Conservation (phyloP, 2,113 vertebrate species). For the Morone saxatilis region DNA sequence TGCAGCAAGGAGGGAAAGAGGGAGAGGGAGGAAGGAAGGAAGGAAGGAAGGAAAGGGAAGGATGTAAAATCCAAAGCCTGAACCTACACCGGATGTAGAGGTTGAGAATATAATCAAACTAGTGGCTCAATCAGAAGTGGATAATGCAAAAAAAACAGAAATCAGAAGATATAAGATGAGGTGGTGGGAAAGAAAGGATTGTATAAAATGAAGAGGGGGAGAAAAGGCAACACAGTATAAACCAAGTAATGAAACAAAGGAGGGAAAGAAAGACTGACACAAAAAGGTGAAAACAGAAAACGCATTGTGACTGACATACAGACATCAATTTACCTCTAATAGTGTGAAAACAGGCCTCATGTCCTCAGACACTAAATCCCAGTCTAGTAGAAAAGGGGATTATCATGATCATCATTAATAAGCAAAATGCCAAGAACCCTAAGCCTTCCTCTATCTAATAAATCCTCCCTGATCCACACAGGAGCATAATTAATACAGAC, state of each 20-base stretch:
- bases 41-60: background rate
- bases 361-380: slow-evolving; percentile 60
- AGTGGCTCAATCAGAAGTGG: background rate
- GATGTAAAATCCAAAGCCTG: background rate
- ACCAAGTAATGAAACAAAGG: background rate
- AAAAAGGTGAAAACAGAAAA: background rate
- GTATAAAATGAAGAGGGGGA: background rate
- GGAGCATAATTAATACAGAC: slow-evolving; percentile 78
- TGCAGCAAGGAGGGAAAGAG: background rate
- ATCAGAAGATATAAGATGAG: background rate
- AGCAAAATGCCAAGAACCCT: slow-evolving; percentile 75
- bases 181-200: background rate
- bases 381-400: slow-evolving; percentile 73
- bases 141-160: background rate
- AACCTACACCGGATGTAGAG: background rate
- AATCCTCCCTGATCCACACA: slow-evolving; percentile 79
- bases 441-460: slow-evolving; percentile 78
- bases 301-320: background rate
- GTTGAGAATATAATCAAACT: background rate
- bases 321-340: slow-evolving; percentile 39
- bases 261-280: background rate
- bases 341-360: slow-evolving; percentile 25
- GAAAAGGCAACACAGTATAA: slow-evolving; percentile 10
- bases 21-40: background rate
- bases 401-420: slow-evolving; percentile 81